Percentiles rank a stretch among this genome's conserved stretches.
phyloP scores from a whole-genome alignment of 2,113 vertebrate genomes.

The Donacobius atricapilla region DNA sequence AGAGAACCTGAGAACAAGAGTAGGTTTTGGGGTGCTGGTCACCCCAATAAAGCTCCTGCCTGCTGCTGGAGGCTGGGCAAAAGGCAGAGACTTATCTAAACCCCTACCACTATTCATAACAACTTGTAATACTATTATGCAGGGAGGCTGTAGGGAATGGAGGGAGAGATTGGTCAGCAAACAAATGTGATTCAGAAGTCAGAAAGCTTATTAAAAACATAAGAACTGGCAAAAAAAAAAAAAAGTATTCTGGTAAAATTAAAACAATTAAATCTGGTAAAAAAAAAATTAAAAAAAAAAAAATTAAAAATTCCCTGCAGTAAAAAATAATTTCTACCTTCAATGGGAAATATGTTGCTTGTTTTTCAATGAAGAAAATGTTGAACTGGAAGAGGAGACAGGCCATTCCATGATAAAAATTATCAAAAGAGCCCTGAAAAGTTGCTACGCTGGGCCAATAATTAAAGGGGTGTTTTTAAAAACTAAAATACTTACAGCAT shows the following conservation, averaged over 20 bases:
- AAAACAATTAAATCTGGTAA: neutral
- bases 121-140: neutral
- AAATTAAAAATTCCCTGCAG: neutral
- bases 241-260: neutral
- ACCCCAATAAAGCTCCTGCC: neutral
- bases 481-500: neutral
- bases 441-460: neutral
- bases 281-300: no score
- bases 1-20: neutral
- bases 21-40: neutral
- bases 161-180: neutral
- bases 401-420: neutral
- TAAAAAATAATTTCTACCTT: neutral
- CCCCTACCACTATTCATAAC: neutral
- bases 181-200: neutral
- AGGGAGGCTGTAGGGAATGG: neutral
- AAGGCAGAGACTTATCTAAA: neutral
- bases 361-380: neutral
- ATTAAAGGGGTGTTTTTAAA: neutral
- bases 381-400: neutral
- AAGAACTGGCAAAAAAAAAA: neutral
- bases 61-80: neutral
- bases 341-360: neutral
- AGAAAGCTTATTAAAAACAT: neutral
- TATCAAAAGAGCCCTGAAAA: neutral